These are phyloP conservation scores for Drosophila maculinotata DNA, from an alignment of 2,888 invertebrate species.

Conservation along the genomic window DNA sequence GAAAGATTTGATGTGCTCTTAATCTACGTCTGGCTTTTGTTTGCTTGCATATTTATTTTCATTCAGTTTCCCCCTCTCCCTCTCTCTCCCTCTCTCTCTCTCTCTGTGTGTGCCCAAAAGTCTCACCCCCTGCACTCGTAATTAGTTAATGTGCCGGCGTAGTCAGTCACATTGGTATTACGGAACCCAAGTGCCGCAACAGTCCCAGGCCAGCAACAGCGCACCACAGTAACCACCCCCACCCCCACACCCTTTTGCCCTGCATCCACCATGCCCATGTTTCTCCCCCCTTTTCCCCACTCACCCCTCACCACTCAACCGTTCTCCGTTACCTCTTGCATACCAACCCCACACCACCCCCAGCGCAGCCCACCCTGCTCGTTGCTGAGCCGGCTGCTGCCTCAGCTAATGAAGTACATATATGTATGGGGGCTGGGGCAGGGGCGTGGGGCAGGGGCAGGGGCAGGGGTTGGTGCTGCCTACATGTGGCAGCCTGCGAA, in stretches of 20 bases:
- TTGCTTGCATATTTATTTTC: constrained; percentile 49
- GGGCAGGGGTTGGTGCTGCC: too few relatives aligned
- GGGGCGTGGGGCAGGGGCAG: too few relatives aligned
- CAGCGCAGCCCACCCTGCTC: neutral
- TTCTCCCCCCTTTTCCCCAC: neutral
- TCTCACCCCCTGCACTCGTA: constrained; percentile 53
- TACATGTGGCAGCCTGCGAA: constrained; percentile 62
- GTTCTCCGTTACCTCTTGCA: too few relatives aligned
- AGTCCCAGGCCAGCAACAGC: constrained; percentile 6
- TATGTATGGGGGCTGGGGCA: neutral
- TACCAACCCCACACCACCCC: too few relatives aligned
- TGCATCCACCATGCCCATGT: too few relatives aligned
- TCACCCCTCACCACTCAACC: too few relatives aligned
- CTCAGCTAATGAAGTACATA: constrained; percentile 71
- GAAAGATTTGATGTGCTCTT: constrained; percentile 53
- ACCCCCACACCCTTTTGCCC: too few relatives aligned
- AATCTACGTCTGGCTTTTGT: constrained; percentile 47
- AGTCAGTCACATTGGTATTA: constrained; percentile 59
- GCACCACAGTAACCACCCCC: neutral
- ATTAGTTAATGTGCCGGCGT: constrained; percentile 70
- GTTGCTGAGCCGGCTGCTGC: constrained; percentile 48
- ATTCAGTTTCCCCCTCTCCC: constrained; percentile 1
- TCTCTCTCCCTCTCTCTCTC: neutral
- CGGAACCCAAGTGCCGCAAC: constrained; percentile 37
- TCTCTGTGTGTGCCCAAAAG: too few relatives aligned